Evolutionary conservation across 2,797 vertebrate species (phyloP).

Genomic region (Microchirus variegatus): DNA sequence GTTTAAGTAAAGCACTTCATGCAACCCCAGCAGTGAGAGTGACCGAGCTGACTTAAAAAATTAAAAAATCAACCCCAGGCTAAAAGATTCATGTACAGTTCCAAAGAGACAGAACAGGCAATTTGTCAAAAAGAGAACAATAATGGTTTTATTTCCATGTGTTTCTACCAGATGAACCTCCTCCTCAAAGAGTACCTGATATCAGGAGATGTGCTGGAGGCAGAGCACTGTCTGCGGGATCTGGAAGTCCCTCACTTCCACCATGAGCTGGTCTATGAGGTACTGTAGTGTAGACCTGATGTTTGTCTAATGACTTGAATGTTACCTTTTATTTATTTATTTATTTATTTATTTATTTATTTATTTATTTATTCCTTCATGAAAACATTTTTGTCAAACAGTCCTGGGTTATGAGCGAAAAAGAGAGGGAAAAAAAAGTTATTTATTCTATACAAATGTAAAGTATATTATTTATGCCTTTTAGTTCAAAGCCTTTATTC

Average conservation of each 20-base stretch:
- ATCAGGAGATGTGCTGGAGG: conserved; percentile 85
- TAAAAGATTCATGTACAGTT: no score
- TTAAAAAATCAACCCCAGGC: neutral
- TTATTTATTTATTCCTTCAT: neutral
- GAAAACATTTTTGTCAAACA: no score
- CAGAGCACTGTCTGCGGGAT: conserved; percentile 86
- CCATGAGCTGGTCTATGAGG: conserved; percentile 91
- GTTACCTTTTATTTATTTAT: neutral
- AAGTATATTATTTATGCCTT: no score
- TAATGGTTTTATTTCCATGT: conserved; percentile 2
- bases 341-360: neutral
- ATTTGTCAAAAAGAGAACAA: no score
- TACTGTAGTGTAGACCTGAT: conserved; percentile 31
- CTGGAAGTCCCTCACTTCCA: conserved; percentile 92
- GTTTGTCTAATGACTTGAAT: neutral
- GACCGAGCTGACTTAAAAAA: conserved; percentile 1
- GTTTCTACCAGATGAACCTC: conserved; percentile 85
- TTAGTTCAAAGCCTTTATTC: no score
- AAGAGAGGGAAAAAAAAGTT: no score
- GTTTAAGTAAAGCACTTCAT: conserved; percentile 5
- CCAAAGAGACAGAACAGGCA: no score
- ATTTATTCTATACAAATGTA: no score
- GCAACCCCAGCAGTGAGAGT: conserved; percentile 5
- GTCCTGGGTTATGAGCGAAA: no score
- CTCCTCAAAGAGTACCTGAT: conserved; percentile 88